phyloP scores from a whole-genome alignment of 2,888 invertebrate genomes.

The Cheilosia scutellata region DNA sequence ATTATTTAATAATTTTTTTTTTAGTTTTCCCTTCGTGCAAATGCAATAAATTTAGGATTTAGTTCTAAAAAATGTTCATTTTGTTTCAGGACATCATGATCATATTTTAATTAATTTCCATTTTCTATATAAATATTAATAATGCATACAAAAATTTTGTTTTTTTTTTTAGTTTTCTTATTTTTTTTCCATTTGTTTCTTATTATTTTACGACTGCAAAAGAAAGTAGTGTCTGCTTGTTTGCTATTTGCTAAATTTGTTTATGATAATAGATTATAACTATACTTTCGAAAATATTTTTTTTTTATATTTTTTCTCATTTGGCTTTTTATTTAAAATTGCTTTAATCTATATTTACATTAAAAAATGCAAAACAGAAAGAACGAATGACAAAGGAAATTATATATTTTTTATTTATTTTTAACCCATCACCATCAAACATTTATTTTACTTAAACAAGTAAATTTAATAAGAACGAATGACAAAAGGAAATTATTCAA shows the following conservation, averaged over 20 bases:
- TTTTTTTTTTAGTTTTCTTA: slow-evolving; percentile 53
- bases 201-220: slow-evolving; percentile 63
- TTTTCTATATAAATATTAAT: slow-evolving; percentile 68
- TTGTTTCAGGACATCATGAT: slow-evolving; percentile 51
- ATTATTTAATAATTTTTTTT: slow-evolving; percentile 22
- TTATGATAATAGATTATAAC: slow-evolving; percentile 63
- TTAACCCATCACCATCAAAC: slow-evolving; percentile 62
- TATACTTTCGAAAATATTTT: slow-evolving; percentile 64
- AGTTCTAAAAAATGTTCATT: slow-evolving; percentile 62
- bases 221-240: slow-evolving; percentile 66
- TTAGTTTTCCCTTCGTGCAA: slow-evolving; percentile 67
- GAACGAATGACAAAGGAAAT: slow-evolving; percentile 51
- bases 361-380: slow-evolving; percentile 63
- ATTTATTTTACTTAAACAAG: slow-evolving; percentile 34
- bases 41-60: slow-evolving; percentile 72
- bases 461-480: slow-evolving; percentile 3
- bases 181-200: slow-evolving; percentile 38
- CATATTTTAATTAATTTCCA: slow-evolving; percentile 34
- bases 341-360: slow-evolving; percentile 74
- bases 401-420: slow-evolving; percentile 1
- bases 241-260: slow-evolving; percentile 44
- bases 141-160: slow-evolving; percentile 73
- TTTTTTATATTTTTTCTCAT: slow-evolving; percentile 42
- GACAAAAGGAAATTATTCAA: not conserved
- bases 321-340: slow-evolving; percentile 65